A percentile compares a stretch with the other conserved stretches of the same genome.
Conservation (phyloP, 1,140 invertebrate species). For the Neodiprion virginianus region DNA sequence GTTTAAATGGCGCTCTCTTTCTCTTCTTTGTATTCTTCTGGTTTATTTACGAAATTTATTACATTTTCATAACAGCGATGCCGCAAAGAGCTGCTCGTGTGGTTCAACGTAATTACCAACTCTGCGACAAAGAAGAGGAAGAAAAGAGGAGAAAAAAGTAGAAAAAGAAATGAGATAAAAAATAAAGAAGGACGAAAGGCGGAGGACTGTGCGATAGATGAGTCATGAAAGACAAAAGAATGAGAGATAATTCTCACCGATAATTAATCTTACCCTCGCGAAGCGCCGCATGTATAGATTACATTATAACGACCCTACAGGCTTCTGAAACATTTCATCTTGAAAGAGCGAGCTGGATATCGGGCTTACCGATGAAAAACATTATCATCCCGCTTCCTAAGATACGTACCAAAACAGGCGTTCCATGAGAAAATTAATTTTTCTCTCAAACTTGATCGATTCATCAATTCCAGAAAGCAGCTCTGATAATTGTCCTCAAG, state of each 20-base stretch:
- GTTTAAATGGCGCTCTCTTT: background rate
- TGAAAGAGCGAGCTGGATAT: too few species aligned
- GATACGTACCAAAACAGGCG: too few species aligned
- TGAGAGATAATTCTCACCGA: background rate
- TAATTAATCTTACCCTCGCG: background rate
- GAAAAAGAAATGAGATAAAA: too few species aligned
- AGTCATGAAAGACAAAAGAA: background rate
- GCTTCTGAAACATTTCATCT: too few species aligned
- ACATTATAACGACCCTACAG: too few species aligned
- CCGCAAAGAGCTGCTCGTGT: background rate
- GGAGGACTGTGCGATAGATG: background rate
- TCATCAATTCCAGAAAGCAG: too few species aligned
- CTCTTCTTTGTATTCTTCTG: background rate
- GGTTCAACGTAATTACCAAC: background rate
- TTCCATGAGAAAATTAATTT: too few species aligned
- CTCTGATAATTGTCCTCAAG: too few species aligned
- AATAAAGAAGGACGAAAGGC: background rate
- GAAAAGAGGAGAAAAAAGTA: background rate
- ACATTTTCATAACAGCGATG: background rate
- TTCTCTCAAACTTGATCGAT: too few species aligned
- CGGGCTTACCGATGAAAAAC: too few species aligned
- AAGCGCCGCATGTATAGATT: too few species aligned
- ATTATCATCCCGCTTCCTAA: too few species aligned
- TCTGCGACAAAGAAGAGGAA: conserved; percentile 2
- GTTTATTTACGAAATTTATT: background rate